Evolutionary conservation across 2,113 vertebrate species (phyloP).

Genomic region (Platichthys stellatus): DNA sequence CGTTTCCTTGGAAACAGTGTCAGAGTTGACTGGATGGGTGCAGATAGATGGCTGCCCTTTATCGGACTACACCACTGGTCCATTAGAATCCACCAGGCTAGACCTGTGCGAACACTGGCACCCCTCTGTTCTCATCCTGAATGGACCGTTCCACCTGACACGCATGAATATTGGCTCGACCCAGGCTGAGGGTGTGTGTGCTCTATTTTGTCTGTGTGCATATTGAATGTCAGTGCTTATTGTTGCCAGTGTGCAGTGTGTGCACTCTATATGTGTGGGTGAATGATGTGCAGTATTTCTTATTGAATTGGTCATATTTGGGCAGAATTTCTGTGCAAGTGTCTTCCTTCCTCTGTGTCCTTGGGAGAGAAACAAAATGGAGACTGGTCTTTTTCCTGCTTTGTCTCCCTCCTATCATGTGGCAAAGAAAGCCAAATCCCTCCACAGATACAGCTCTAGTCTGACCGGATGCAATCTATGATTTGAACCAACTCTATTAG

Average conservation of each 20-base stretch:
- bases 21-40: constrained; percentile 85
- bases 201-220: constrained; percentile 25
- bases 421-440: constrained; percentile 20
- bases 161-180: constrained; percentile 66
- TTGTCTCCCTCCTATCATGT: constrained; percentile 55
- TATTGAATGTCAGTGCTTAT: constrained; percentile 52
- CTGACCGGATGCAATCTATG: constrained; percentile 27
- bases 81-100: constrained; percentile 72
- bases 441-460: constrained; percentile 23
- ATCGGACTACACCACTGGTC: constrained; percentile 82
- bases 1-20: constrained; percentile 87
- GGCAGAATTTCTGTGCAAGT: constrained; percentile 52
- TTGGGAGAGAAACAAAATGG: constrained; percentile 81
- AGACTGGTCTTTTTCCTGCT: constrained; percentile 66
- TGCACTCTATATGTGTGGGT: constrained; percentile 14
- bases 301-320: constrained; percentile 59
- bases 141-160: constrained; percentile 73
- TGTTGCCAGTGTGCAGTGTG: constrained; percentile 23
- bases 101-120: constrained; percentile 52
- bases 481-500: constrained; percentile 48
- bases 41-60: constrained; percentile 86
- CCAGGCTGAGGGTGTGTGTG: constrained; percentile 51
- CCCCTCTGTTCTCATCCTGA: constrained; percentile 67
- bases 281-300: constrained; percentile 48
- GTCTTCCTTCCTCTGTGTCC: constrained; percentile 69